These are phyloP conservation scores for Porites lobata DNA, from an alignment of 92 coral and sea anemone genomes.

Conservation along the genomic window DNA sequence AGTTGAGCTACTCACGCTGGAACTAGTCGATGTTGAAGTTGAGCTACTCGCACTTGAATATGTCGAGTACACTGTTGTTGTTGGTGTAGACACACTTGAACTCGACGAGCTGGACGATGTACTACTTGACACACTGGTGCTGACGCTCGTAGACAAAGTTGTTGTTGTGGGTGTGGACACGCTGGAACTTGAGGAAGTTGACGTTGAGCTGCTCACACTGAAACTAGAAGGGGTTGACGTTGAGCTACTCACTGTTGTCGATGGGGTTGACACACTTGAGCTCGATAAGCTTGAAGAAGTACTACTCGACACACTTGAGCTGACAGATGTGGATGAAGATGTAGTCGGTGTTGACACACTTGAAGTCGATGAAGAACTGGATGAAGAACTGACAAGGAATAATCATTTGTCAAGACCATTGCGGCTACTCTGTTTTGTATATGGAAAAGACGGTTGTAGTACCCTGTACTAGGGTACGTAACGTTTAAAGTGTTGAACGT, in stretches of 20 bases:
- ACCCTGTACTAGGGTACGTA: too few relatives aligned
- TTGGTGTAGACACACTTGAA: background rate
- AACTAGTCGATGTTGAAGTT: conserved; percentile 1
- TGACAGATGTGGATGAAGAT: background rate
- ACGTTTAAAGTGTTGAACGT: too few relatives aligned
- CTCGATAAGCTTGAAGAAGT: background rate
- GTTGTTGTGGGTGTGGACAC: conserved; percentile 18
- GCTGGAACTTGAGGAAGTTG: conserved; percentile 17
- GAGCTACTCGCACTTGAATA: conserved; percentile 2
- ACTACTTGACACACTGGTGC: background rate
- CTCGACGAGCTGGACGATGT: background rate
- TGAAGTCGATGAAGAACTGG: background rate
- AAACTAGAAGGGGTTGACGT: background rate
- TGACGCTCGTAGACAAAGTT: background rate
- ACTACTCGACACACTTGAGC: background rate
- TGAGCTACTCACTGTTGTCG: background rate
- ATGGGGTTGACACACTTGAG: background rate
- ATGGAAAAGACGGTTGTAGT: too few relatives aligned
- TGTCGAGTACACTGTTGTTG: background rate
- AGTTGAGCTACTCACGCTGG: background rate
- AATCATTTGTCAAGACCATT: too few relatives aligned
- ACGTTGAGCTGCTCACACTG: background rate
- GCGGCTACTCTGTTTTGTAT: too few relatives aligned
- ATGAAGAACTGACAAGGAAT: background rate
- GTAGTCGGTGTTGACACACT: background rate